Percentiles rank a stretch among this genome's conserved stretches.
Evolutionary conservation across 2,113 vertebrate species (phyloP).

Genomic region (Anser brachyrhynchus): DNA sequence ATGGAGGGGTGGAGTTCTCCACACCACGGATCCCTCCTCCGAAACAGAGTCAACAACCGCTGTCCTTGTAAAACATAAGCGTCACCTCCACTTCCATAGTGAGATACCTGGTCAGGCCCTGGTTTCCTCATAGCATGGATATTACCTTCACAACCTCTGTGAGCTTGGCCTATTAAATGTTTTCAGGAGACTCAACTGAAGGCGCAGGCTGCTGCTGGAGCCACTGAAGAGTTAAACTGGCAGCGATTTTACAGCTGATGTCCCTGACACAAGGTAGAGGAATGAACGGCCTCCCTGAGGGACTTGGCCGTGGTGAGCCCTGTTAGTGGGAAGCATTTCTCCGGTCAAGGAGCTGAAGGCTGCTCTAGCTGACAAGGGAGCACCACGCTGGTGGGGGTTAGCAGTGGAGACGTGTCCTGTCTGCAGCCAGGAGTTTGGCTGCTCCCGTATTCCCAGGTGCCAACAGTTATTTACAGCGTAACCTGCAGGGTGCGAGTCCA

Average conservation of each 20-base stretch:
- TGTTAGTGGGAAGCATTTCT: not conserved
- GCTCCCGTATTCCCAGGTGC: rapidly evolving
- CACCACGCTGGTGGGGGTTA: too few relatives aligned
- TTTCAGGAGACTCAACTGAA: not conserved
- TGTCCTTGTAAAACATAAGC: not conserved
- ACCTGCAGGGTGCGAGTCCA: not conserved
- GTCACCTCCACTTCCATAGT: not conserved
- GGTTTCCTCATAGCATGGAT: not conserved
- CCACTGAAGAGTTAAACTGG: rapidly evolving
- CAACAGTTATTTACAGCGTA: not conserved
- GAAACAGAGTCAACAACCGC: not conserved
- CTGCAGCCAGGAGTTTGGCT: not conserved
- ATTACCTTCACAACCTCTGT: not conserved
- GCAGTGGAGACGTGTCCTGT: not conserved
- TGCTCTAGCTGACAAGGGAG: not conserved
- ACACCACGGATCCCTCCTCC: not conserved
- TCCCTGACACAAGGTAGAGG: not conserved
- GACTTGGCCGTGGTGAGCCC: not conserved
- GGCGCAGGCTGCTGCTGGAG: not conserved
- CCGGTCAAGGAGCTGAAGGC: not conserved
- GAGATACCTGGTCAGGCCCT: rapidly evolving
- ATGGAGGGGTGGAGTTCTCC: not conserved
- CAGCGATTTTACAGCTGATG: not conserved
- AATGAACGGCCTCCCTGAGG: not conserved
- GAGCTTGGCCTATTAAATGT: not conserved